A percentile compares a stretch with the other conserved stretches of the same genome.
phyloP scores from a whole-genome alignment of 1,140 invertebrate species.

The Liolophura sinensis region DNA sequence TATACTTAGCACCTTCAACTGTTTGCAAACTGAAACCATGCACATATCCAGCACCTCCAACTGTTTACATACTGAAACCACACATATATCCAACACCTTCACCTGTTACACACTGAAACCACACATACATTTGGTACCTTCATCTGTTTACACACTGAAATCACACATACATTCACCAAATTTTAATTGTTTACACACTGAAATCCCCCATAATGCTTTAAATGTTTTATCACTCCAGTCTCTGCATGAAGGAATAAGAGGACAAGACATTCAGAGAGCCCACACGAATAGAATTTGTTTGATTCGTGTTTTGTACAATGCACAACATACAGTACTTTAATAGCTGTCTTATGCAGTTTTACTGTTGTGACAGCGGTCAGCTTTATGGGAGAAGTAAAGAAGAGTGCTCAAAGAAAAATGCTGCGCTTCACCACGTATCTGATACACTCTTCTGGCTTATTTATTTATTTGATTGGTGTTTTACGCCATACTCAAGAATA shows the following conservation, averaged over 20 bases:
- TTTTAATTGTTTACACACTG: neutral
- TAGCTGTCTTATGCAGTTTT: too few relatives aligned
- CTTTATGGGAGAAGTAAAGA: too few relatives aligned
- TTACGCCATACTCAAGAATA: too few relatives aligned
- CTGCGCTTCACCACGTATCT: neutral
- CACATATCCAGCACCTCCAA: neutral
- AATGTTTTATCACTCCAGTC: neutral
- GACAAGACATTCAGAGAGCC: too few relatives aligned
- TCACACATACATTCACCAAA: neutral
- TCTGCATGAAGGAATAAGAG: neutral
- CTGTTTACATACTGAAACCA: neutral
- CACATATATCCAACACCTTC: too few relatives aligned
- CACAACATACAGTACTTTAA: too few relatives aligned
- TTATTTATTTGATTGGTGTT: too few relatives aligned
- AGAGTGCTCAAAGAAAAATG: neutral
- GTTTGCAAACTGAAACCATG: neutral
- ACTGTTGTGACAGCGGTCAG: neutral
- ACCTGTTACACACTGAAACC: constrained; percentile 9
- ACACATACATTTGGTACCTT: neutral
- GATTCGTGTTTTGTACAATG: too few relatives aligned
- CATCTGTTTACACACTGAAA: neutral
- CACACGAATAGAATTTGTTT: too few relatives aligned
- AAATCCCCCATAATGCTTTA: too few relatives aligned
- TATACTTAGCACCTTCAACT: neutral
- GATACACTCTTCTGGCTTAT: too few relatives aligned